Evolutionary conservation across 2,797 vertebrate genomes (phyloP).

Genomic region (Kryptolebias ocellatus): DNA sequence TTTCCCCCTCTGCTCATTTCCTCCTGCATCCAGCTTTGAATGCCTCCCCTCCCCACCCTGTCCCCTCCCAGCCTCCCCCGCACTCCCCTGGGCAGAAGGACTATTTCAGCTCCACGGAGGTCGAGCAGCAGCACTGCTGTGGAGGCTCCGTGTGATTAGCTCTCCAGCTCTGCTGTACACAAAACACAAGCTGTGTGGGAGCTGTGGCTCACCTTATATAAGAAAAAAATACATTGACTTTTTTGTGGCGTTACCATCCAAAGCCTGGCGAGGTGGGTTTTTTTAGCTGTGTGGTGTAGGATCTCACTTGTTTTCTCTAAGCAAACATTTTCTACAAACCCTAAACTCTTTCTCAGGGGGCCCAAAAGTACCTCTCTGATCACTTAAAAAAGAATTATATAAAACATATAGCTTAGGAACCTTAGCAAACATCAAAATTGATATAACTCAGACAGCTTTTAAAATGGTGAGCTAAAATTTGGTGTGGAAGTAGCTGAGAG

Average conservation of each 20-base stretch:
- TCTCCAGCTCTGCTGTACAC: conserved; percentile 41
- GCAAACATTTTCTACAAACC: no score
- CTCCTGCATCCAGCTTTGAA: conserved; percentile 28
- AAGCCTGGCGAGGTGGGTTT: conserved; percentile 34
- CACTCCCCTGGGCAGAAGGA: conserved; percentile 43
- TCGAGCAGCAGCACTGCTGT: conserved; percentile 44
- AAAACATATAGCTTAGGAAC: no score
- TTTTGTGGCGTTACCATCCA: conserved; percentile 9
- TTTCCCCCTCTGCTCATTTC: conserved; percentile 40
- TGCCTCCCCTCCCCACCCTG: conserved; percentile 12
- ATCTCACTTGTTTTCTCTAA: not conserved
- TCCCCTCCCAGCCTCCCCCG: conserved; percentile 33
- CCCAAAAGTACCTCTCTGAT: no score
- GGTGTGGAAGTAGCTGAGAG: no score
- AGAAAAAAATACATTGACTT: conserved; percentile 52
- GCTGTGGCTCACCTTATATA: conserved; percentile 68
- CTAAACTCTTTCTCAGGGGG: no score
- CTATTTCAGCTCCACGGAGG: conserved; percentile 61
- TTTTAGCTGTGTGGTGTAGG: conserved; percentile 43
- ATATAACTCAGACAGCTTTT: no score
- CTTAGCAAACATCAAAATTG: no score
- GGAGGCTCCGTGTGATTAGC: conserved; percentile 52
- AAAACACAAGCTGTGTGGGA: conserved; percentile 53
- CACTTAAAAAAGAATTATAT: no score
- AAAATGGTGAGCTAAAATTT: no score